Evolutionary conservation across 2,888 invertebrate genomes (phyloP).

Genomic region (Hemistola chrysoprasaria): DNA sequence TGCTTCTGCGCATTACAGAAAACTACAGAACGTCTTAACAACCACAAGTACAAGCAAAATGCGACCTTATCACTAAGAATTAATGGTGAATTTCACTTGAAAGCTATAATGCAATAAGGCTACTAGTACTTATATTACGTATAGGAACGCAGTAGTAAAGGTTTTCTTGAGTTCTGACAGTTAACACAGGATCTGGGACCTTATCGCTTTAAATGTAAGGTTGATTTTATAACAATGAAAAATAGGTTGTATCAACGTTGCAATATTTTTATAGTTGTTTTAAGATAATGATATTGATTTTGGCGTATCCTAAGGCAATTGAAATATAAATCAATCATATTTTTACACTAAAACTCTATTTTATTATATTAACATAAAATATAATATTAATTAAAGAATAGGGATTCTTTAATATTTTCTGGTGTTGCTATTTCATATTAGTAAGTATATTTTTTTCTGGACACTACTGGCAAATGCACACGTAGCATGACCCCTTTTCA

Average conservation of each 20-base stretch:
- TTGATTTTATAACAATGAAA: slow-evolving; percentile 39
- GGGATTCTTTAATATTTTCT: no score
- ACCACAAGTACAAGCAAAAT: slow-evolving; percentile 24
- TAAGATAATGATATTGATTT: slow-evolving; percentile 80
- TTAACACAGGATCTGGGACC: not conserved
- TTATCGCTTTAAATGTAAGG: slow-evolving; percentile 21
- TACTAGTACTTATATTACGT: no score
- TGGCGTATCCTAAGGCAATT: slow-evolving; percentile 53
- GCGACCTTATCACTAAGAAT: slow-evolving; percentile 20
- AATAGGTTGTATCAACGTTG: slow-evolving; percentile 54
- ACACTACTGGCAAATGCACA: no score
- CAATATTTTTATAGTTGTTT: slow-evolving; percentile 74
- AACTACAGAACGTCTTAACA: slow-evolving; percentile 39
- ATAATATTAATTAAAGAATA: no score
- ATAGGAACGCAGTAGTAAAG: no score
- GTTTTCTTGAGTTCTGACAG: no score
- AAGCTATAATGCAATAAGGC: not conserved
- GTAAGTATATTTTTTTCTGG: no score
- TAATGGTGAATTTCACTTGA: slow-evolving; percentile 5
- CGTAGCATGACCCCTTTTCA: no score
- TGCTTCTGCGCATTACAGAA: slow-evolving; percentile 30
- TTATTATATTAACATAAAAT: no score
- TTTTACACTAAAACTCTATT: no score
- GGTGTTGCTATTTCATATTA: no score
- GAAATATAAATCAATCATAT: slow-evolving; percentile 57